Conservation (phyloP, 92 coral and sea anemone genomes). For the Parazoanthus atlanticus region DNA sequence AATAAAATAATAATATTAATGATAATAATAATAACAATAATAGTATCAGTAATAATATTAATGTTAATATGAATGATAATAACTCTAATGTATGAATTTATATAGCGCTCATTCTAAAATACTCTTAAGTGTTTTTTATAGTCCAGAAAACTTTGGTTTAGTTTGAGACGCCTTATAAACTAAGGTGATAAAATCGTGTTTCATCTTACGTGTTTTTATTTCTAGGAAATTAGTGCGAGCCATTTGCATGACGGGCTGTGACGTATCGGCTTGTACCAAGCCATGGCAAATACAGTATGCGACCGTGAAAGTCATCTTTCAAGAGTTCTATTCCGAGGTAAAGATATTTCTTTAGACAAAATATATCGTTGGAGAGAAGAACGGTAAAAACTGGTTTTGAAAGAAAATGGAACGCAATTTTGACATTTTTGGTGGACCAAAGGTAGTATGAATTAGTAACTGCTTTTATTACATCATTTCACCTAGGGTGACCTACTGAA, state of each 20-base stretch:
- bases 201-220: conserved; percentile 5
- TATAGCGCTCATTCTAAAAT: not conserved
- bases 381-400: not conserved
- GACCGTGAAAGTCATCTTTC: conserved; percentile 97
- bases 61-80: not conserved
- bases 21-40: too few relatives aligned
- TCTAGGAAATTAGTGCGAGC: conserved; percentile 90
- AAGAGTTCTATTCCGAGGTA: conserved; percentile 95
- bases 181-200: too few relatives aligned
- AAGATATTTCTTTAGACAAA: not conserved
- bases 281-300: conserved; percentile 95
- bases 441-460: not conserved
- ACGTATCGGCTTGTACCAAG: conserved; percentile 96
- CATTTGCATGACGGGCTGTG: conserved; percentile 98
- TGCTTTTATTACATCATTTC: not conserved
- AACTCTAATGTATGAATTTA: not conserved
- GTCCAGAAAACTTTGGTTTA: too few relatives aligned
- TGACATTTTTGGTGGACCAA: not conserved
- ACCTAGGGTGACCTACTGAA: conserved; percentile 92
- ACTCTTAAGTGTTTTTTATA: not conserved
- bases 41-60: not conserved
- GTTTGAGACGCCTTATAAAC: too few relatives aligned
- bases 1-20: too few relatives aligned
- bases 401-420: not conserved
- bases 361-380: not conserved